These are phyloP conservation scores for Tenebrio molitor DNA, from an alignment of 1,140 invertebrate species.

Conservation along the genomic window DNA sequence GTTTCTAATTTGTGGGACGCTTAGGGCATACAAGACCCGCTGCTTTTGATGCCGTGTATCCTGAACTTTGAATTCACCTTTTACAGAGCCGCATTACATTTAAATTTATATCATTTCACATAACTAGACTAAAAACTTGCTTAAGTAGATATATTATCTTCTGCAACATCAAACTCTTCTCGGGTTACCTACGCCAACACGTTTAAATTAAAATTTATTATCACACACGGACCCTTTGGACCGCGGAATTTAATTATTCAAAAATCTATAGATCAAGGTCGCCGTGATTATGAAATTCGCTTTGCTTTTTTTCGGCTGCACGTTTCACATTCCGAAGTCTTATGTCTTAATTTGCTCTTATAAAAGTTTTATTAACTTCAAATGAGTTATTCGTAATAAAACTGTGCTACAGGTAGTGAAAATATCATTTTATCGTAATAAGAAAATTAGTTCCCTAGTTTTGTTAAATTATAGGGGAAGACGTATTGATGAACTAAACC, in stretches of 20 bases:
- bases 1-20: conserved; percentile 55
- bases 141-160: conserved; percentile 32
- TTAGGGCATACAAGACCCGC: conserved; percentile 47
- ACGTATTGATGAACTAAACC: no score
- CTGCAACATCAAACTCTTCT: conserved; percentile 14
- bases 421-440: no score
- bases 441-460: no score
- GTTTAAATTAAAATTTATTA: conserved; percentile 17
- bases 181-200: background rate
- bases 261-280: background rate
- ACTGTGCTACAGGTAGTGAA: no score
- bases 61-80: conserved; percentile 44
- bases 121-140: conserved; percentile 29
- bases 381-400: no score
- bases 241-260: background rate
- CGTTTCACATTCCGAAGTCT: no score
- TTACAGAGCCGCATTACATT: conserved; percentile 38
- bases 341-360: no score
- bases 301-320: no score
- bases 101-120: conserved; percentile 33
- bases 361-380: no score
- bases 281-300: no score
- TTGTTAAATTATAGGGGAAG: no score
- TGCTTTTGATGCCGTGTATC: conserved; percentile 46
- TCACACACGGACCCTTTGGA: background rate